Evolutionary conservation across 2,797 vertebrate species (phyloP).

Genomic region (Acrocephalus scirpaceus): DNA sequence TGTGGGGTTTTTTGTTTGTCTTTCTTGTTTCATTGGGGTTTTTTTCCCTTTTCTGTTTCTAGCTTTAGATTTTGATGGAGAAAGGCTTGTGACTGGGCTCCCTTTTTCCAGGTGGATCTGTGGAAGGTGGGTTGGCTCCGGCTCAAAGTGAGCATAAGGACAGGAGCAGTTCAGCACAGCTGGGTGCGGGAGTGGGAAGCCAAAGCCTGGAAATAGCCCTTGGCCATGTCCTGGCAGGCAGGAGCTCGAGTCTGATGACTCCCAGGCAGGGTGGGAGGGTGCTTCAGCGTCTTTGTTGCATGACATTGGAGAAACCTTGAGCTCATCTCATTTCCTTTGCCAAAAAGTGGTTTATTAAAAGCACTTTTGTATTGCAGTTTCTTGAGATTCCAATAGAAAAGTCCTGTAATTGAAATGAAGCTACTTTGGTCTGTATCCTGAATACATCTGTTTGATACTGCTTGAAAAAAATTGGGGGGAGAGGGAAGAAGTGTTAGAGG

Average conservation of each 20-base stretch:
- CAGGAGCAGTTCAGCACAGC: constrained; percentile 47
- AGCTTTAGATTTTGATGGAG: not conserved
- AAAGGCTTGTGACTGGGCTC: not conserved
- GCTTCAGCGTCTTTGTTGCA: not conserved
- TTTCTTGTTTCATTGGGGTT: fast-evolving
- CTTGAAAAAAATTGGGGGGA: not conserved
- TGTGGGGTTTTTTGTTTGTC: fast-evolving
- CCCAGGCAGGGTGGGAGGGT: not conserved
- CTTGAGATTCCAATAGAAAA: not conserved
- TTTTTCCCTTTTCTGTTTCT: not conserved
- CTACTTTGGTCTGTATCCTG: not conserved
- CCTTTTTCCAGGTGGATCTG: not conserved
- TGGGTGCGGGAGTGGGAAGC: constrained; percentile 1
- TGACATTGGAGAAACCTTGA: constrained; percentile 66
- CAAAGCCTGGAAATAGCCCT: constrained; percentile 55
- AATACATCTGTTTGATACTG: not conserved
- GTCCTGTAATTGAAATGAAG: not conserved
- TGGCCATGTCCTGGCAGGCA: constrained; percentile 31
- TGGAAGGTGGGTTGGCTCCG: constrained; percentile 14
- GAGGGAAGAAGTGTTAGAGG: not conserved
- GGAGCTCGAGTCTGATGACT: not conserved
- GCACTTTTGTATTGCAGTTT: not conserved
- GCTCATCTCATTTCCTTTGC: not conserved
- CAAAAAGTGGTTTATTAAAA: not conserved
- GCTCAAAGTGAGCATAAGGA: constrained; percentile 51